Evolutionary conservation across 2,113 vertebrate species (phyloP).

Genomic region (Takifugu bimaculatus): DNA sequence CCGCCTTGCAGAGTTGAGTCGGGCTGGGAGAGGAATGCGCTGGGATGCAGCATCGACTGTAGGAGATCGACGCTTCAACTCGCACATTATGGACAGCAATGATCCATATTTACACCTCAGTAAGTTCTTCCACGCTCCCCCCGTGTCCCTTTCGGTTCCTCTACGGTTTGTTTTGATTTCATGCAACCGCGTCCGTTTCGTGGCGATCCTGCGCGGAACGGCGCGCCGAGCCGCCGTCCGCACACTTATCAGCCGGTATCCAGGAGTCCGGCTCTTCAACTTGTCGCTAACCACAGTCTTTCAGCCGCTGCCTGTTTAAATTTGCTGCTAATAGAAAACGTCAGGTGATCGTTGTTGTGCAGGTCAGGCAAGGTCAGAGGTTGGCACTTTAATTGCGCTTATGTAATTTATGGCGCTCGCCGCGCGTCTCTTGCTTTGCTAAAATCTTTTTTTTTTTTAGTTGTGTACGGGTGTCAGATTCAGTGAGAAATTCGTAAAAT

Average conservation of each 20-base stretch:
- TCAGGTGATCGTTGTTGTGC: slow-evolving; percentile 73
- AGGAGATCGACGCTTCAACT: slow-evolving; percentile 62
- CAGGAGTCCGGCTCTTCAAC: background rate
- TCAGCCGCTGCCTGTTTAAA: background rate
- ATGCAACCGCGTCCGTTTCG: too few relatives aligned
- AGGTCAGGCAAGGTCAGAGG: slow-evolving; percentile 79
- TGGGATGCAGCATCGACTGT: slow-evolving; percentile 69
- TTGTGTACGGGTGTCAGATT: slow-evolving; percentile 42
- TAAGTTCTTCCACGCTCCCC: too few relatives aligned
- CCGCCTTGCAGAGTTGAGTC: slow-evolving; percentile 63
- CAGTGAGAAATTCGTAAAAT: slow-evolving; percentile 27
- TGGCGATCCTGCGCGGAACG: slow-evolving; percentile 40
- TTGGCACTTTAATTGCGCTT: slow-evolving; percentile 80
- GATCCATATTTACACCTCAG: slow-evolving; percentile 76
- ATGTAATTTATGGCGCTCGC: slow-evolving; percentile 77
- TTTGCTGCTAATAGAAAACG: slow-evolving; percentile 15
- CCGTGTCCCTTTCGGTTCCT: too few relatives aligned
- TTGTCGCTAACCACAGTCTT: background rate
- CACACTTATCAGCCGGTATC: background rate
- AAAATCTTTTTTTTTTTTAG: slow-evolving; percentile 65
- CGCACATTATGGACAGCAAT: slow-evolving; percentile 72
- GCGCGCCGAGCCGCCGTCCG: background rate
- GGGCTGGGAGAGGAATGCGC: slow-evolving; percentile 67
- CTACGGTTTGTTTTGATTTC: too few relatives aligned
- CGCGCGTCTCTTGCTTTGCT: slow-evolving; percentile 64